Evolutionary conservation across 2,113 vertebrate species (phyloP).

Genomic region (Anoura caudifer): DNA sequence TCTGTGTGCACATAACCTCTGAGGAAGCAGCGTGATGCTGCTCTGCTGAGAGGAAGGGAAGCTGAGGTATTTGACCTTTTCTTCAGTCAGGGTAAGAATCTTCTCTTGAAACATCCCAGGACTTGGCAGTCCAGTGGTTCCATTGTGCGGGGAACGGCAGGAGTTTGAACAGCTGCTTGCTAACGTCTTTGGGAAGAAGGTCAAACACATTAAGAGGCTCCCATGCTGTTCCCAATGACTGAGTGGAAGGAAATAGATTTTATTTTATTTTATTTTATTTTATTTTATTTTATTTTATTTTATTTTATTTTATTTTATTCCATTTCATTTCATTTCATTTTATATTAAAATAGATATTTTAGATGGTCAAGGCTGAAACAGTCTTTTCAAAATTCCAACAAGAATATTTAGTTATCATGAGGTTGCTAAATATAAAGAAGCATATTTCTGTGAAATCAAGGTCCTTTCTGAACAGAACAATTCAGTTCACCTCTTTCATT

Average conservation of each 20-base stretch:
- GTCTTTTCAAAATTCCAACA: slow-evolving; percentile 34
- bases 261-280: not conserved
- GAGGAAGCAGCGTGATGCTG: not conserved
- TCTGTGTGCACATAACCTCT: not conserved
- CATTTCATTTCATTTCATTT: not conserved
- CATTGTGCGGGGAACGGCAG: slow-evolving; percentile 5
- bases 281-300: not conserved
- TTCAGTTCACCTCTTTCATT: not conserved
- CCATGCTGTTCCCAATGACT: not conserved
- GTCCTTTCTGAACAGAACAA: not conserved
- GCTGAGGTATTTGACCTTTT: slow-evolving; percentile 33
- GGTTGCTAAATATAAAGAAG: not conserved
- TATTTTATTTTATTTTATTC: too few species aligned
- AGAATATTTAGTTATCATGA: not conserved
- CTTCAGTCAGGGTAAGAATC: not conserved
- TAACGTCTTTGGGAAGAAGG: slow-evolving; percentile 27
- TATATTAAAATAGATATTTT: not conserved
- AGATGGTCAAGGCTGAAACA: not conserved
- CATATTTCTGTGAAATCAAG: not conserved
- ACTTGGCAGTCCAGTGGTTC: slow-evolving; percentile 1
- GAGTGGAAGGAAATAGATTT: not conserved
- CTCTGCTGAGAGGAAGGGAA: not conserved
- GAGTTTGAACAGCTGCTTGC: slow-evolving; percentile 54
- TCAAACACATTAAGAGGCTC: slow-evolving; percentile 29
- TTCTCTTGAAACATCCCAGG: slow-evolving; percentile 44